Percentiles rank a stretch among this genome's conserved stretches.
These are phyloP conservation scores for Eleginops maclovinus DNA, from an alignment of 2,113 vertebrate species.

Conservation along the genomic window DNA sequence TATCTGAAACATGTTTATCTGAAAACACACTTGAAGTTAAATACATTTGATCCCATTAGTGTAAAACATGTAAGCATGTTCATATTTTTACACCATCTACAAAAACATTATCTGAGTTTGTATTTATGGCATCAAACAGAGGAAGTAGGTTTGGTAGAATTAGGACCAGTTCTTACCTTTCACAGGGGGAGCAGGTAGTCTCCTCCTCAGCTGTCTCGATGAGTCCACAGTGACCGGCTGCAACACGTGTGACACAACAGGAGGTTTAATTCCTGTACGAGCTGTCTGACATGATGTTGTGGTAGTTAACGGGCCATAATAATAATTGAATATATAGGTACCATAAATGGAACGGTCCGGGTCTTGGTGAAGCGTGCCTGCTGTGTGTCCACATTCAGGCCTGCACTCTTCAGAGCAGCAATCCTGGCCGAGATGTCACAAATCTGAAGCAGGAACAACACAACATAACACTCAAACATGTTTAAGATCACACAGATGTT, in stretches of 20 bases:
- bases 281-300: neutral
- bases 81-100: neutral
- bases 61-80: neutral
- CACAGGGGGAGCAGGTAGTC: constrained; percentile 90
- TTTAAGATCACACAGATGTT: neutral
- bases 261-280: neutral
- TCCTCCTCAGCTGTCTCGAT: constrained; percentile 90
- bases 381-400: constrained; percentile 94
- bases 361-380: constrained; percentile 85
- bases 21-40: too few species aligned
- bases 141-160: neutral
- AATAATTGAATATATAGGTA: constrained; percentile 11
- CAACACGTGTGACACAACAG: constrained; percentile 20
- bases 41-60: neutral
- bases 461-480: neutral
- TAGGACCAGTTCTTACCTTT: constrained; percentile 79
- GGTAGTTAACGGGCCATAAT: neutral
- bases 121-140: neutral
- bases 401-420: constrained; percentile 92
- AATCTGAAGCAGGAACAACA: constrained; percentile 80
- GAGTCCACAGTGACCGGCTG: constrained; percentile 92
- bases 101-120: neutral
- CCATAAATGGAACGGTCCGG: constrained; percentile 63
- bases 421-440: constrained; percentile 95
- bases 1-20: too few species aligned